These are phyloP conservation scores for Apodemia zela DNA, from an alignment of 2,888 invertebrate genomes.

Conservation along the genomic window DNA sequence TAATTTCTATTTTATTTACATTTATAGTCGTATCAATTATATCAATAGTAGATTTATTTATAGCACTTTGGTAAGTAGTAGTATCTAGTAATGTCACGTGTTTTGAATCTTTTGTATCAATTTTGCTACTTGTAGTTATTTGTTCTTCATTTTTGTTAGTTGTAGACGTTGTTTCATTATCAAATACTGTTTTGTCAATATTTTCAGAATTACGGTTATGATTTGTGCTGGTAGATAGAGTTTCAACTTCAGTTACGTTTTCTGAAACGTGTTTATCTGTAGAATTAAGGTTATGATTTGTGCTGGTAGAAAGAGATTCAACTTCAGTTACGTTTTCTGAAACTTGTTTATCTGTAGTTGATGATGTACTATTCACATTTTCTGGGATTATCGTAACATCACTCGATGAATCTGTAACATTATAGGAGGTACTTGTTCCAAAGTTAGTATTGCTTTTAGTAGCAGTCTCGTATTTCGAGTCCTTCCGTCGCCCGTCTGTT, in stretches of 20 bases:
- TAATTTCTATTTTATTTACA: constrained; percentile 31
- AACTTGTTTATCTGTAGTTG: constrained; percentile 17
- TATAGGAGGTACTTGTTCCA: constrained; percentile 25
- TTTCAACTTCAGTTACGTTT: constrained; percentile 23
- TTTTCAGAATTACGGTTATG: background rate
- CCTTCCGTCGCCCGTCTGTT: too few relatives aligned
- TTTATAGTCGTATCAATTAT: constrained; percentile 27
- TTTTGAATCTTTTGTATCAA: constrained; percentile 1
- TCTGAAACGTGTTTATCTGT: too few relatives aligned
- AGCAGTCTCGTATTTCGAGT: constrained; percentile 17
- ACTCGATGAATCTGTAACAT: background rate
- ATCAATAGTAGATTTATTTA: background rate
- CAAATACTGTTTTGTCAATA: background rate
- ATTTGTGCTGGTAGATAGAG: background rate
- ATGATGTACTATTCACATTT: background rate
- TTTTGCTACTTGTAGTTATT: constrained; percentile 32
- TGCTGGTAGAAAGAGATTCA: background rate
- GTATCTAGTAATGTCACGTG: background rate
- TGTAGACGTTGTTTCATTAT: background rate
- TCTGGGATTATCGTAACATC: background rate
- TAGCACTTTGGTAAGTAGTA: background rate
- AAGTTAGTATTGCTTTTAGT: constrained; percentile 26
- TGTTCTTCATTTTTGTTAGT: constrained; percentile 24
- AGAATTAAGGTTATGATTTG: background rate
- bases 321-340: constrained; percentile 25